Conservation (phyloP, 2,797 vertebrate species). For the Syndactyla subalaris region DNA sequence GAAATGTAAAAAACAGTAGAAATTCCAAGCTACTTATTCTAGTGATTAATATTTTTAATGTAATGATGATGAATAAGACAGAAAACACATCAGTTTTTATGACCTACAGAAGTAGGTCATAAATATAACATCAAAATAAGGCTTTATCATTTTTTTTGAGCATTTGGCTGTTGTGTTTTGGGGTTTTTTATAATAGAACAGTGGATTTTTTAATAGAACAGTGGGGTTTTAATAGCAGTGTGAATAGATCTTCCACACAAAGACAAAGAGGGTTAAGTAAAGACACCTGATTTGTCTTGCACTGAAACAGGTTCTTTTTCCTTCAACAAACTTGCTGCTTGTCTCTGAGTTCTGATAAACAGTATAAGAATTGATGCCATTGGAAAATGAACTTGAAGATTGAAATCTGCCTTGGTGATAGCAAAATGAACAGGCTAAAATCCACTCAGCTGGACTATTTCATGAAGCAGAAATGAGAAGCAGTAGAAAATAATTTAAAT, state of each 20-base stretch:
- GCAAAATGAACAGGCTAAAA: not conserved
- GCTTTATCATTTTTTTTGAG: not conserved
- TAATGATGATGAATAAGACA: not conserved
- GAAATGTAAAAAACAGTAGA: not conserved
- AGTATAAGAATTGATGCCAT: not conserved
- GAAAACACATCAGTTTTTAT: not conserved
- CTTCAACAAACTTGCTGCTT: not conserved
- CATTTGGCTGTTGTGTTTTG: not conserved
- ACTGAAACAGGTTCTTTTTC: not conserved
- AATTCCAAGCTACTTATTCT: not conserved
- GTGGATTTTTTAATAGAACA: not conserved
- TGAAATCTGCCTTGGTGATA: not conserved
- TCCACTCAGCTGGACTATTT: not conserved
- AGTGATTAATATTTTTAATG: not conserved
- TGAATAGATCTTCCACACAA: not conserved
- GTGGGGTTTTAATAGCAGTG: not conserved
- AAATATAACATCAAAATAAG: not conserved
- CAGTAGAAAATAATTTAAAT: not conserved
- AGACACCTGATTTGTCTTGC: not conserved
- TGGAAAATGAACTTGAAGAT: not conserved
- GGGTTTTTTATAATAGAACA: not conserved
- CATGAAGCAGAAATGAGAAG: not conserved
- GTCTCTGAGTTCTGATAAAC: not conserved
- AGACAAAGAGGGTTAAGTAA: not conserved
- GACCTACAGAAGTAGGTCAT: not conserved